Percentiles rank a stretch among this genome's conserved stretches.
Conservation (phyloP, 35 echinoderm and acorn worm genomes). For the Apostichopus californicus region DNA sequence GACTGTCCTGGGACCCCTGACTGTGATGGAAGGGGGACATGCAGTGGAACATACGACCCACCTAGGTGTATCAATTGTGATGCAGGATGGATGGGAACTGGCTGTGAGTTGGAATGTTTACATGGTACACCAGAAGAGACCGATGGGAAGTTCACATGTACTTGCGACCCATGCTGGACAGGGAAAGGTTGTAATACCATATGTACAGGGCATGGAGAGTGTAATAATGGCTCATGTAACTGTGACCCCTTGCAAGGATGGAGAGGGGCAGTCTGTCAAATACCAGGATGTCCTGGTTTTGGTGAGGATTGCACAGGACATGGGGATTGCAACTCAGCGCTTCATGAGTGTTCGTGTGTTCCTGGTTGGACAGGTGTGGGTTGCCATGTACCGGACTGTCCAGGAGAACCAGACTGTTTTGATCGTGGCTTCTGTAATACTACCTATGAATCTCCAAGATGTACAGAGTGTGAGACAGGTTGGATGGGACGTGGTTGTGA, state of each 20-base stretch:
- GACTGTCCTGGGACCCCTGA: slow-evolving; percentile 90
- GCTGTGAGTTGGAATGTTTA: slow-evolving; percentile 76
- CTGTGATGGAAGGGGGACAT: slow-evolving; percentile 69
- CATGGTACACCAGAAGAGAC: slow-evolving; percentile 68
- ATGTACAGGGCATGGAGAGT: slow-evolving; percentile 76
- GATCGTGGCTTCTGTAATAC: slow-evolving; percentile 74
- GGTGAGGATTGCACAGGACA: slow-evolving; percentile 82
- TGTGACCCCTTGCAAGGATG: slow-evolving; percentile 78
- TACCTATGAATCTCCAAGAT: slow-evolving; percentile 71
- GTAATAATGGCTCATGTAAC: slow-evolving; percentile 58
- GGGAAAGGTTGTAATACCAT: slow-evolving; percentile 72
- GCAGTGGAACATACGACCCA: slow-evolving; percentile 59
- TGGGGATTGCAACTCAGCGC: slow-evolving; percentile 88
- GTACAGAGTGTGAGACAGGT: slow-evolving; percentile 67
- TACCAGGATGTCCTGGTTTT: slow-evolving; percentile 87
- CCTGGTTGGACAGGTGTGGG: slow-evolving; percentile 85
- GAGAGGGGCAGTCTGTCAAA: slow-evolving; percentile 76
- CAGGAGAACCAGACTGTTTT: slow-evolving; percentile 83
- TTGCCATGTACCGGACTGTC: slow-evolving; percentile 88
- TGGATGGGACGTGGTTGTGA: slow-evolving; percentile 88
- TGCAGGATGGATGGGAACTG: slow-evolving; percentile 75
- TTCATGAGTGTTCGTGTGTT: slow-evolving; percentile 81
- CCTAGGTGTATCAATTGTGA: slow-evolving; percentile 76
- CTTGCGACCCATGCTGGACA: slow-evolving; percentile 90
- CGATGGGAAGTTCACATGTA: slow-evolving; percentile 58